These are phyloP conservation scores for Ridgeia piscesae DNA, from an alignment of 1,140 invertebrate genomes.

Conservation along the genomic window DNA sequence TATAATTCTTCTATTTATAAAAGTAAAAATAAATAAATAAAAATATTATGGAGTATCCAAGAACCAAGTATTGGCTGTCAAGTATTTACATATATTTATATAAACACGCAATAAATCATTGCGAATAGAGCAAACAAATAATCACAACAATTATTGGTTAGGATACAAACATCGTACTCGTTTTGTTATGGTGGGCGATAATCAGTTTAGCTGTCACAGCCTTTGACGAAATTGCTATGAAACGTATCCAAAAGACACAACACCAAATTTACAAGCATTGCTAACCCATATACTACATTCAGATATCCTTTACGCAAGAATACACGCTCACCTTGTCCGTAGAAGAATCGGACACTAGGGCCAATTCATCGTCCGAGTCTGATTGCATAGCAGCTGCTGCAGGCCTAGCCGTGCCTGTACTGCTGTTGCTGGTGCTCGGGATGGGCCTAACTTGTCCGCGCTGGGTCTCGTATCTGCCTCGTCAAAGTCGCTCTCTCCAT, in stretches of 20 bases:
- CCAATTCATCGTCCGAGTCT: no score
- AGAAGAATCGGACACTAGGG: no score
- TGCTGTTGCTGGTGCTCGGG: no score
- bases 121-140: neutral
- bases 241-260: neutral
- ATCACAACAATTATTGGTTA: neutral
- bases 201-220: neutral
- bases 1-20: neutral
- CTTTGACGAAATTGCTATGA: neutral
- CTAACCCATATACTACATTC: no score
- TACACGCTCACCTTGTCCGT: no score
- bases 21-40: neutral
- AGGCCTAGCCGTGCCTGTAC: no score
- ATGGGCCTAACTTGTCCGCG: no score
- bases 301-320: no score
- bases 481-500: neutral
- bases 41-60: neutral
- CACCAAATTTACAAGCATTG: no score
- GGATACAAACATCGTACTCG: neutral
- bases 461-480: neutral
- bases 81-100: neutral
- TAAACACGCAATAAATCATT: neutral
- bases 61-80: neutral
- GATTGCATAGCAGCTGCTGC: no score
- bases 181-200: neutral